phyloP scores from a whole-genome alignment of 2,797 vertebrate species.

The Falco berigora region DNA sequence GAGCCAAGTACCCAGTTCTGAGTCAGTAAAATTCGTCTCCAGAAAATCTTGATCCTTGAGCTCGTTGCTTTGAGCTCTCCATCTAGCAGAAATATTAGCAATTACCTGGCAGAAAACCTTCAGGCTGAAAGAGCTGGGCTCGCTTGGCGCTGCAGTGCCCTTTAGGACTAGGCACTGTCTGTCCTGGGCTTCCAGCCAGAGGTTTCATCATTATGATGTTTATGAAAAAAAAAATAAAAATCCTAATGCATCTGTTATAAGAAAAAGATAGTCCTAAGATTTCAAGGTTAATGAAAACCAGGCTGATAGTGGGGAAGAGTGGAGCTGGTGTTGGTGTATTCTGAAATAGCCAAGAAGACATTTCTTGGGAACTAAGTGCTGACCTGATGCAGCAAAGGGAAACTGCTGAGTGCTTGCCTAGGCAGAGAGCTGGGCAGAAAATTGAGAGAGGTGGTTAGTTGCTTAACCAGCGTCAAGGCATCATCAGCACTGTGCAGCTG shows the following conservation, averaged over 20 bases:
- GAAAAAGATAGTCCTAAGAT: neutral
- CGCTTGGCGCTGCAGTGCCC: neutral
- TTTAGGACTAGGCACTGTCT: neutral
- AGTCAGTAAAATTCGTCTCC: neutral
- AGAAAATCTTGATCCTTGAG: neutral
- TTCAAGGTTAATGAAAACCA: neutral
- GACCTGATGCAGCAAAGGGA: neutral
- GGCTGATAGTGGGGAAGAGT: neutral
- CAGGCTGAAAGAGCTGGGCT: neutral
- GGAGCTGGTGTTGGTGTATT: neutral
- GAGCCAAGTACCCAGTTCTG: neutral
- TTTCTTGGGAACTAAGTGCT: neutral
- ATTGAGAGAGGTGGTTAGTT: neutral
- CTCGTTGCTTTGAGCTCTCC: neutral
- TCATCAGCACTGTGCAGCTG: rapidly evolving
- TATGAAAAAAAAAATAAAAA: neutral
- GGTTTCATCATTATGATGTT: neutral
- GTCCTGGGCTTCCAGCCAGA: neutral
- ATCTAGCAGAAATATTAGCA: neutral
- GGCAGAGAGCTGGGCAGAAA: neutral
- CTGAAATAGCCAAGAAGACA: neutral
- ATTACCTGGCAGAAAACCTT: neutral
- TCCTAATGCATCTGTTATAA: neutral
- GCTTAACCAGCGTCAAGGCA: neutral
- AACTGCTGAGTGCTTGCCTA: neutral